phyloP scores from a whole-genome alignment of 1,140 invertebrate genomes.

The Catajapyx aquilonaris region DNA sequence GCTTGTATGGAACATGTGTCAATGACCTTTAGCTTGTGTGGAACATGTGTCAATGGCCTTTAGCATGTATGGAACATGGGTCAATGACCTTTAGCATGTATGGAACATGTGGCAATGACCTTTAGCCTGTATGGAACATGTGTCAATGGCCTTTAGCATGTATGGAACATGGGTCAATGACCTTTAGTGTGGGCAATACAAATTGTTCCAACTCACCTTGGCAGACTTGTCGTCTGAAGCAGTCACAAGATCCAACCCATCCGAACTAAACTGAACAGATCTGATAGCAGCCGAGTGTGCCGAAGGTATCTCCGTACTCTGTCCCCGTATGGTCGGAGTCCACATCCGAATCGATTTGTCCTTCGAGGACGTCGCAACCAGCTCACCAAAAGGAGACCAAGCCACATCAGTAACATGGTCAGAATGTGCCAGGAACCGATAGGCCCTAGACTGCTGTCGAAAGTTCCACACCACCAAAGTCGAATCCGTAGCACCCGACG shows the following conservation, averaged over 20 bases:
- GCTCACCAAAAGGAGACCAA: slow-evolving; percentile 56
- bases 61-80: too few species aligned
- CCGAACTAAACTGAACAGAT: slow-evolving; percentile 57
- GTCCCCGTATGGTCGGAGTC: slow-evolving; percentile 58
- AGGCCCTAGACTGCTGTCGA: slow-evolving; percentile 25
- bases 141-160: too few species aligned
- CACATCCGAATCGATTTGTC: slow-evolving; percentile 67
- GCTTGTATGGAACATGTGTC: too few species aligned
- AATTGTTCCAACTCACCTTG: background rate
- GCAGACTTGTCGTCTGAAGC: slow-evolving; percentile 62
- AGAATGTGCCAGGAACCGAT: too few species aligned
- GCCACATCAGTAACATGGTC: slow-evolving; percentile 32
- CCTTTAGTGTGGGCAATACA: background rate
- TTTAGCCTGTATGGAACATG: too few species aligned
- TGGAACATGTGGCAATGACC: too few species aligned
- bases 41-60: too few species aligned
- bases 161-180: background rate
- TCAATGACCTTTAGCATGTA: too few species aligned
- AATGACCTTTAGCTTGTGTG: too few species aligned
- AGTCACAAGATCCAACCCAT: slow-evolving; percentile 49
- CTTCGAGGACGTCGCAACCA: slow-evolving; percentile 59
- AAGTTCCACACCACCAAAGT: slow-evolving; percentile 65
- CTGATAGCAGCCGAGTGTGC: slow-evolving; percentile 56
- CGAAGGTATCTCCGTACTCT: slow-evolving; percentile 21
- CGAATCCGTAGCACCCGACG: slow-evolving; percentile 52